Base-by-base conservation (phyloP, 2,113 vertebrate genomes). In the Axis porcinus region DNA sequence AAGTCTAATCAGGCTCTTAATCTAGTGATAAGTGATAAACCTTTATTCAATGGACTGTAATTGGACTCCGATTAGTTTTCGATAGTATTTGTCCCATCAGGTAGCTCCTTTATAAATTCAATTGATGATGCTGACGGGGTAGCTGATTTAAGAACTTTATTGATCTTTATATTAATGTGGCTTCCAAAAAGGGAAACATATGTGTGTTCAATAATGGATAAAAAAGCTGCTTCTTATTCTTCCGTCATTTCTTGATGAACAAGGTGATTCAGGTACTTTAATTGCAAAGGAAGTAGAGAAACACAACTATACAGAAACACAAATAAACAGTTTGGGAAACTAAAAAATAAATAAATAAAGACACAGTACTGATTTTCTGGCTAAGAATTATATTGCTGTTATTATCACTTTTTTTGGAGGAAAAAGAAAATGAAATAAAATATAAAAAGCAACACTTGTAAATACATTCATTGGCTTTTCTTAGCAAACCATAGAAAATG, bases 11-110 rank as follows among this genome's bases (percentile, higher is more conserved):
- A 91, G 74, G n/a, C 13, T 88, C 57, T 95, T 94, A 94, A 97
- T 96, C 82, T 91, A 93, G 58, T 64, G 89, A 96, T 90, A 93
- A 97, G 88, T 91, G 86, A 96, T 40, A 96, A 87, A 91, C 36
- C 91, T 96, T 92, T 96, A 88, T 74, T 95, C 52, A 50, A 28
- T 91, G 13, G n/a, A 64, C 40, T 93, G 2, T 94, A 96, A 96
- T 89, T 97, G 76, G 57, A 88, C 40, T 93, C 84, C 52, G 76
- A 96, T 94, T 95, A 92, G 88, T 95, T 97, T 95, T 28, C 36
- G 62, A 95, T 95, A 84, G 64, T 85, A 14, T 88, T 94, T 92
- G 36, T 84, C 33, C 30, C 89, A 62, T 45, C 9, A 96, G 64
- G n/a, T 90, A 95, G 54, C 25, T 82, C 28, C 82, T 97, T 97